phyloP scores from a whole-genome alignment of 53 echinoderm and acorn worm genomes.

The Apostichopus leukothele region DNA sequence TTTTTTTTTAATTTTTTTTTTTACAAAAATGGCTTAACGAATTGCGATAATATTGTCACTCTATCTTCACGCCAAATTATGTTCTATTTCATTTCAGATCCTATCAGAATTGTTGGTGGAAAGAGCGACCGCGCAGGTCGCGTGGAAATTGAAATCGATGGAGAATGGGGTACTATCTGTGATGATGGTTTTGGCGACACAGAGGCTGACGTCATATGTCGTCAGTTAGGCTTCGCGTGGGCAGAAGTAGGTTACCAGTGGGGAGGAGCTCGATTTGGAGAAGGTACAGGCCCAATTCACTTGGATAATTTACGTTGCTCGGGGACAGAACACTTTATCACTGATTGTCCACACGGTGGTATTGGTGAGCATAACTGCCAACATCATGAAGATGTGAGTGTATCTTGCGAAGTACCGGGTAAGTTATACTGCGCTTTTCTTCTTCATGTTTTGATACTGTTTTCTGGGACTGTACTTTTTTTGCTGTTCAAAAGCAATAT shows the following conservation, averaged over 20 bases:
- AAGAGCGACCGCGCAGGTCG: conserved; percentile 27
- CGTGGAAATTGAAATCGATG: conserved; percentile 21
- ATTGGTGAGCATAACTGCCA: conserved; percentile 34
- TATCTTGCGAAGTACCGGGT: conserved; percentile 38
- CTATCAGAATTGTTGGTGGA: conserved; percentile 8
- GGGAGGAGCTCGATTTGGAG: conserved; percentile 20
- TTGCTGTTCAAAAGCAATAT: too few species aligned
- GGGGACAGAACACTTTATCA: conserved; percentile 42
- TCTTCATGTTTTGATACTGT: too few species aligned
- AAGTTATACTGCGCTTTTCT: background rate
- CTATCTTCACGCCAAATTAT: too few species aligned
- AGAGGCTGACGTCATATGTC: conserved; percentile 55
- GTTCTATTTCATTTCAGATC: conserved; percentile 1
- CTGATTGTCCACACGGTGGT: conserved; percentile 22
- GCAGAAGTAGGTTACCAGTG: conserved; percentile 16
- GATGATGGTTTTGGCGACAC: conserved; percentile 27
- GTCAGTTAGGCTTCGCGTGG: conserved; percentile 57
- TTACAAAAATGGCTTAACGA: too few species aligned
- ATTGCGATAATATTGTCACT: too few species aligned
- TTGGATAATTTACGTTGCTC: conserved; percentile 52
- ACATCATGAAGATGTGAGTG: conserved; percentile 52
- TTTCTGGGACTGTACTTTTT: too few species aligned
- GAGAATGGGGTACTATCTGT: conserved; percentile 67
- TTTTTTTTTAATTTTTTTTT: too few species aligned
- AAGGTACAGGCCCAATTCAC: conserved; percentile 39